phyloP scores from a whole-genome alignment of 2,113 vertebrate genomes.

The Cyanistes caeruleus region DNA sequence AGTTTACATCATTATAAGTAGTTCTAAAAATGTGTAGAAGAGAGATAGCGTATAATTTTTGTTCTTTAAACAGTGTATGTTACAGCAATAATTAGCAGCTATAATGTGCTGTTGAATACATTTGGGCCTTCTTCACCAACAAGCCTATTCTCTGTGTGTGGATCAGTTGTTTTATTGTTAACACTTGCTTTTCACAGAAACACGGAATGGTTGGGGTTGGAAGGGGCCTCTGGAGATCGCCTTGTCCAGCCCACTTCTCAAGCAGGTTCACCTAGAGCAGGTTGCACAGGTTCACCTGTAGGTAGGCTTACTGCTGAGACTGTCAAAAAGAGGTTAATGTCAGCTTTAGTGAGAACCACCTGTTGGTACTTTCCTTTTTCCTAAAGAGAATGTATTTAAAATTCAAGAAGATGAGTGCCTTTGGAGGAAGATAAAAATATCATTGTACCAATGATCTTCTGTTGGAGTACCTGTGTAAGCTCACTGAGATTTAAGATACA shows the following conservation, averaged over 20 bases:
- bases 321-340: neutral
- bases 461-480: neutral
- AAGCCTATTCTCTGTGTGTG: neutral
- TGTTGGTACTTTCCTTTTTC: neutral
- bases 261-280: neutral
- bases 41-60: constrained; percentile 17
- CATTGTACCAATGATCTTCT: neutral
- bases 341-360: neutral
- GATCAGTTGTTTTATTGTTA: neutral
- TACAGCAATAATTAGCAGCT: constrained; percentile 50
- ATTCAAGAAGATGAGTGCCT: neutral
- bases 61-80: constrained; percentile 22
- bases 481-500: neutral
- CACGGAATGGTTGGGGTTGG: neutral
- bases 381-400: neutral
- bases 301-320: neutral
- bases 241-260: neutral
- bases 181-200: neutral
- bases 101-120: neutral
- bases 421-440: neutral
- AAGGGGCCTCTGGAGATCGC: neutral
- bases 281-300: neutral
- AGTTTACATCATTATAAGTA: neutral
- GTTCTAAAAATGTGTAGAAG: neutral
- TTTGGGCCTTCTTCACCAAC: constrained; percentile 1